Conservation (phyloP, 37 sponge, comb jelly and placozoan genomes). For the Cliona cf. orientalis region DNA sequence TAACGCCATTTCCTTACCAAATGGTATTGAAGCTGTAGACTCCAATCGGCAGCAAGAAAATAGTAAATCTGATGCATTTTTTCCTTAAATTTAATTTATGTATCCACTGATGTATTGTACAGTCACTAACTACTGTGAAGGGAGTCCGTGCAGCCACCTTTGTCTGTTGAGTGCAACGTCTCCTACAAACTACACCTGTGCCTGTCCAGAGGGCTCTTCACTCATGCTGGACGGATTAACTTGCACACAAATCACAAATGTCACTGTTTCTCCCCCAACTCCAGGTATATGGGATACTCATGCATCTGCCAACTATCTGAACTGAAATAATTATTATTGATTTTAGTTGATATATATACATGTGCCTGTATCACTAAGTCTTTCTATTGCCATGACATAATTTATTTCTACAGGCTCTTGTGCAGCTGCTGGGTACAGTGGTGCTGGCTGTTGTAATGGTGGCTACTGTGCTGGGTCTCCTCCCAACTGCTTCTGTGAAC, state of each 20-base stretch:
- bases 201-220: constrained; percentile 32
- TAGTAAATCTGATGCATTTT: not conserved
- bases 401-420: not conserved
- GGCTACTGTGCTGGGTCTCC: constrained; percentile 16
- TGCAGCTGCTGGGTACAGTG: not conserved
- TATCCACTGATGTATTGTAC: not conserved
- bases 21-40: constrained; percentile 8
- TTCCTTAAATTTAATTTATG: not conserved
- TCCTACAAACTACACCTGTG: constrained; percentile 32
- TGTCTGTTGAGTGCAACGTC: constrained; percentile 39
- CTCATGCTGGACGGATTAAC: not conserved
- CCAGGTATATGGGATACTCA: not conserved
- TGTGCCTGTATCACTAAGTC: not conserved
- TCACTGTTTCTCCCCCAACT: not conserved
- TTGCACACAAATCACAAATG: not conserved
- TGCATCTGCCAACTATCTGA: not conserved
- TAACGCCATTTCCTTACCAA: not conserved
- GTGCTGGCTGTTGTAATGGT: constrained; percentile 4
- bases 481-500: constrained; percentile 22
- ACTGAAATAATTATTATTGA: not conserved
- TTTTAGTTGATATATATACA: not conserved
- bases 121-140: constrained; percentile 59
- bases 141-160: constrained; percentile 60
- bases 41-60: not conserved
- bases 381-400: not conserved